Base-by-base conservation (phyloP, 2,797 vertebrate species). In the Sitta carolinensis region DNA sequence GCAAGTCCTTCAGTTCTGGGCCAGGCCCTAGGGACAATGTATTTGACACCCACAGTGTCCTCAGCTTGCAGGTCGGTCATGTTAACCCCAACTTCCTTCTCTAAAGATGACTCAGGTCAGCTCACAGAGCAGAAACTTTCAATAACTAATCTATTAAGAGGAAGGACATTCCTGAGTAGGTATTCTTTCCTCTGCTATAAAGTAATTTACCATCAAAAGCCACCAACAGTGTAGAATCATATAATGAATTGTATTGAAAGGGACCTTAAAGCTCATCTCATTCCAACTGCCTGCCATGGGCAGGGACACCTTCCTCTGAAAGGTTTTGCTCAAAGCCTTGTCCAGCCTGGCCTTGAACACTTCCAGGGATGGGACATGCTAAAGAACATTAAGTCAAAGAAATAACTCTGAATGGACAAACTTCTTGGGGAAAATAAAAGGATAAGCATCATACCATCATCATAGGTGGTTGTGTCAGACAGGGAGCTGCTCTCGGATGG, bases 401-500 rank as follows among this genome's bases (percentile, higher is more conserved):
- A 88, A 84, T 23, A 19, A 40, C 66, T 89, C 87, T 57, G 20
- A 73, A 59, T 2, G 11, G 15, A 38, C n/a, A 81, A 5, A 50
- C 4, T 91, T 57, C 16, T 48, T 5, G 36, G 27, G 47, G 34
- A 7, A 16, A 54, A 23, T 59, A 93, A 90, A 76, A 22, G 19
- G 19, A 11, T 25, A 51, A 90, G 27, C 32, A 73, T 97, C 98
- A 93, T 97, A 99, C 99, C 98, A 61, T 99, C 99, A 27, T 99
- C 99, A 87, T 98, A 98, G 74, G 98, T 98, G 80, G 99, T 98
- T 68, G 99, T 99, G 95, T 99, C 99, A 0, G 99, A 99, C 67
- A 99, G 97, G 63, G 99, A 99, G 96, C 99, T 99, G 96, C 99
- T 98, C 64, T 99, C 99, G 1, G 98, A 99, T 5, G 98, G 98